Percentiles rank a stretch among this genome's conserved stretches.
phyloP scores from a whole-genome alignment of 2,113 vertebrate genomes.

The Thinocorus orbignyianus region DNA sequence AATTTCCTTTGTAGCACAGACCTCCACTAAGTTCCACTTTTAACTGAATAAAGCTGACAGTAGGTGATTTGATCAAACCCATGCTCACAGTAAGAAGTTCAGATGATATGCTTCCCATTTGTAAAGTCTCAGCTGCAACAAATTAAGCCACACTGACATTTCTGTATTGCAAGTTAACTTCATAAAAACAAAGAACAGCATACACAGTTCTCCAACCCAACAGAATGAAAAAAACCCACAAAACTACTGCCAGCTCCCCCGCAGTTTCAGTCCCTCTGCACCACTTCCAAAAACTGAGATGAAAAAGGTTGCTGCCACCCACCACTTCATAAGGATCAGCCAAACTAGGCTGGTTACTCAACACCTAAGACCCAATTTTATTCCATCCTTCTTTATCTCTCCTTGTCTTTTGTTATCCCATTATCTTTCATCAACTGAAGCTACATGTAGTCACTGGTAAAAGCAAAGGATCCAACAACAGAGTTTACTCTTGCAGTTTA shows the following conservation, averaged over 20 bases:
- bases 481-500: background rate
- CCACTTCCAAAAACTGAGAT: conserved; percentile 33
- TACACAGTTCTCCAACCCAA: background rate
- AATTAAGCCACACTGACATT: conserved; percentile 47
- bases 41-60: conserved; percentile 41
- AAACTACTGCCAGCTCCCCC: conserved; percentile 40
- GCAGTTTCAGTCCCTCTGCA: background rate
- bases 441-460: background rate
- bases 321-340: background rate
- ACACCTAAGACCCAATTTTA: background rate
- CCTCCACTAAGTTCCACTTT: background rate
- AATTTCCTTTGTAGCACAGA: background rate
- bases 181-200: conserved; percentile 34
- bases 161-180: conserved; percentile 33
- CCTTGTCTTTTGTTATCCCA: background rate
- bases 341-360: background rate
- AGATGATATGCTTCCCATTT: conserved; percentile 17
- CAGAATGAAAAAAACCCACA: background rate
- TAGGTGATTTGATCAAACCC: conserved; percentile 37
- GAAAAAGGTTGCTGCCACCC: conserved; percentile 13
- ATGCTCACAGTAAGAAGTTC: background rate
- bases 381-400: background rate
- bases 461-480: background rate
- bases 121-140: conserved; percentile 43
- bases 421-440: background rate